These are phyloP conservation scores for Trachelus troglodyta DNA, from an alignment of 2,888 invertebrate genomes.

Conservation along the genomic window DNA sequence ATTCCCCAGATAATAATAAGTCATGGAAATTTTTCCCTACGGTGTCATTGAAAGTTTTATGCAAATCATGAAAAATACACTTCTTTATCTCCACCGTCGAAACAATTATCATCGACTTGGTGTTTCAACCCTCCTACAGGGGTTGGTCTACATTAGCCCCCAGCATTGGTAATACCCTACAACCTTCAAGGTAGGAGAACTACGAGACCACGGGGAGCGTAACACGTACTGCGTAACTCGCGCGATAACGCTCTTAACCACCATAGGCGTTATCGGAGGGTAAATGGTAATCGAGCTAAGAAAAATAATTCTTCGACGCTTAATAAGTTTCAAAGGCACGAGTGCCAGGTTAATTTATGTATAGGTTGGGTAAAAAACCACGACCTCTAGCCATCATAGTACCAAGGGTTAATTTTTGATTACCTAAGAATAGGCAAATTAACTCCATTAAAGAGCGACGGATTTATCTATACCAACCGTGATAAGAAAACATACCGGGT, in stretches of 20 bases:
- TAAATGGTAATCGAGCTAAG: no score
- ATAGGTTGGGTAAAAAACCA: no score
- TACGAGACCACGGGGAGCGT: no score
- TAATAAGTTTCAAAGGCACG: no score
- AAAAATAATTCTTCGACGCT: no score
- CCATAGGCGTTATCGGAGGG: no score
- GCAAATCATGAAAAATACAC: neutral
- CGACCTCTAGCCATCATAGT: no score
- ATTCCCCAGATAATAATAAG: neutral
- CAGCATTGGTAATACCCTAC: neutral
- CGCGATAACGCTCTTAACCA: no score
- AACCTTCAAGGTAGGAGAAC: neutral
- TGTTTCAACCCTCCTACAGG: neutral
- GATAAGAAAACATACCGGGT: neutral
- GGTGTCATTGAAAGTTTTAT: neutral
- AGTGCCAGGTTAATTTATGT: no score
- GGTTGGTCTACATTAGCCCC: neutral
- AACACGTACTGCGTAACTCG: no score
- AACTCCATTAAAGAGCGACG: no score
- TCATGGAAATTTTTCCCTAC: neutral
- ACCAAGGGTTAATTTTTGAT: neutral
- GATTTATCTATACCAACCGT: no score
- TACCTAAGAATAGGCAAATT: neutral
- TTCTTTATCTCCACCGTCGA: neutral
- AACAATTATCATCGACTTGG: neutral